Percentiles rank a stretch among this genome's conserved stretches.
Evolutionary conservation across 2,888 invertebrate genomes (phyloP).

Genomic region (Eristalis tenax): DNA sequence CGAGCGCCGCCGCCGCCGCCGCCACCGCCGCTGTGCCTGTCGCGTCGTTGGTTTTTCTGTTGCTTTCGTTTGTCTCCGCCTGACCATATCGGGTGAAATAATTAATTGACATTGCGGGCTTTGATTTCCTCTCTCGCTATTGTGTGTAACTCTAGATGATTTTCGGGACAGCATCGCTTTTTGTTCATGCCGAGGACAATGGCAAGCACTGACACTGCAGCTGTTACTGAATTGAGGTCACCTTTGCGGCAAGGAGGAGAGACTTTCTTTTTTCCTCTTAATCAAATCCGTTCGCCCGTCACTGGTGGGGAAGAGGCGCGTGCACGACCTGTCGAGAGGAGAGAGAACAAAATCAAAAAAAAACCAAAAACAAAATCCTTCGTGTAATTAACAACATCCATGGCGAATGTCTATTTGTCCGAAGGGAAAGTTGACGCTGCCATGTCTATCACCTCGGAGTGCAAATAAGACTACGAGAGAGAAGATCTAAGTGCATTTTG

Average conservation of each 20-base stretch:
- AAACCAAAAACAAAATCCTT: slow-evolving; percentile 1
- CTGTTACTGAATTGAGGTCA: slow-evolving; percentile 55
- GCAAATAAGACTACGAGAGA: slow-evolving; percentile 1
- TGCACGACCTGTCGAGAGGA: background rate
- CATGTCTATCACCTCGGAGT: slow-evolving; percentile 64
- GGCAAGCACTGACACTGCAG: slow-evolving; percentile 19
- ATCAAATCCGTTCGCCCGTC: slow-evolving; percentile 4
- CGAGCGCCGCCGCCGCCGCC: background rate
- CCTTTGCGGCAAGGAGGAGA: slow-evolving; percentile 24
- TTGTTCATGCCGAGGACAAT: slow-evolving; percentile 25
- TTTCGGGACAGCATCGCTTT: background rate
- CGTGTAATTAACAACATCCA: slow-evolving; percentile 57
- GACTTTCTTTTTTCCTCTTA: slow-evolving; percentile 42
- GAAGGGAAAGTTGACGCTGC: slow-evolving; percentile 69
- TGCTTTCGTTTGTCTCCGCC: slow-evolving; percentile 22
- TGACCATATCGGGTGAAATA: slow-evolving; percentile 67
- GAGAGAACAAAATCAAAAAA: background rate
- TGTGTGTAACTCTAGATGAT: slow-evolving; percentile 18
- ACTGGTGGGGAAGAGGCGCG: background rate
- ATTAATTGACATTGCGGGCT: slow-evolving; percentile 69
- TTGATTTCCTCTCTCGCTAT: slow-evolving; percentile 60
- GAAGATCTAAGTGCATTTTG: slow-evolving; percentile 69
- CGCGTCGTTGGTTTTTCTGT: background rate
- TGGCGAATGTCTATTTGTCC: slow-evolving; percentile 33
- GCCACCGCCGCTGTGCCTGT: background rate